Conservation (phyloP, 2,113 vertebrate genomes). For the Tylochromis polylepis region DNA sequence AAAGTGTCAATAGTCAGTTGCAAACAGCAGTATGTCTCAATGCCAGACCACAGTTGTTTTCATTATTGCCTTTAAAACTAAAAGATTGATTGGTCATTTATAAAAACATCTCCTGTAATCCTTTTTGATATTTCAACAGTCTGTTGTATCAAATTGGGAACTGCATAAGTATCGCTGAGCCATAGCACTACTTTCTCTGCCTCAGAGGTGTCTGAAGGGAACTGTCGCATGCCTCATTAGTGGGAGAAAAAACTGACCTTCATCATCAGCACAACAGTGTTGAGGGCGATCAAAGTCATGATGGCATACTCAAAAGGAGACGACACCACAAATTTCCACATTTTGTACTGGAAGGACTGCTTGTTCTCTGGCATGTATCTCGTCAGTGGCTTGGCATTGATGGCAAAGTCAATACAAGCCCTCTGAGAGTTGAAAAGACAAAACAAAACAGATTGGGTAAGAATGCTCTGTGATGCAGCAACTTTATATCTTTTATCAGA, state of each 20-base stretch:
- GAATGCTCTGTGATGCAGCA: not conserved
- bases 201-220: not conserved
- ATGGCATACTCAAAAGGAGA: constrained; percentile 97
- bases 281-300: constrained; percentile 96
- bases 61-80: not conserved
- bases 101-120: not conserved
- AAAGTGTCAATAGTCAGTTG: not conserved
- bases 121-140: not conserved
- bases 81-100: not conserved
- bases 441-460: not conserved
- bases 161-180: not conserved
- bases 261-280: constrained; percentile 98
- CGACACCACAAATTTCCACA: constrained; percentile 97
- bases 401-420: constrained; percentile 97
- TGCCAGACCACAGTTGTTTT: not conserved
- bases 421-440: constrained; percentile 73
- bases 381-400: constrained; percentile 94
- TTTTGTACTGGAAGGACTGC: constrained; percentile 95
- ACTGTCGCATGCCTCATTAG: not conserved
- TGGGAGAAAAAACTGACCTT: constrained; percentile 76
- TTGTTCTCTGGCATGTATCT: constrained; percentile 96
- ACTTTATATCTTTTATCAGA: not conserved
- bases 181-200: not conserved
- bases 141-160: not conserved
- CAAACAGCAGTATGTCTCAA: not conserved